Percentiles rank a stretch among this genome's conserved stretches.
Evolutionary conservation across 1,140 invertebrate species (phyloP).

Genomic region (Drosophila nannoptera): DNA sequence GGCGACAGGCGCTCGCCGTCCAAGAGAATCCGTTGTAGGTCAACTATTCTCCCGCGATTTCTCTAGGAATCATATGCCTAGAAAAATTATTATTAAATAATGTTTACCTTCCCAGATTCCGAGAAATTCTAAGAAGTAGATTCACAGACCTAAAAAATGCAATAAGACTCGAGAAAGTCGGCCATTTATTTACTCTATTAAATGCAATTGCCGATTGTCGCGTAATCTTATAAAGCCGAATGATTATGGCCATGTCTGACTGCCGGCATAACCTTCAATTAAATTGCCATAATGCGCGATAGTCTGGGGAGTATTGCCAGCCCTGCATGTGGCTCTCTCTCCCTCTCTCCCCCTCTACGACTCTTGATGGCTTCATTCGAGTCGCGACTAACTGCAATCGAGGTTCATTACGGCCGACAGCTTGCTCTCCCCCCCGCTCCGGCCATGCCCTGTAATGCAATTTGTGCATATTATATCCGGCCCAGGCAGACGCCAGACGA

Average conservation of each 20-base stretch:
- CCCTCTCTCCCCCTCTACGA: no score
- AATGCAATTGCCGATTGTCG: slow-evolving; percentile 39
- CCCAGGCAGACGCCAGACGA: neutral
- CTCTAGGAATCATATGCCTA: no score
- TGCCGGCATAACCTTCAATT: slow-evolving; percentile 56
- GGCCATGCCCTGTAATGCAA: slow-evolving; percentile 9
- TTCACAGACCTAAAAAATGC: neutral
- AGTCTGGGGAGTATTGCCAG: neutral
- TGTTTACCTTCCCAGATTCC: no score
- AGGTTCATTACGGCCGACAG: slow-evolving; percentile 26
- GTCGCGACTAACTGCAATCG: slow-evolving; percentile 27
- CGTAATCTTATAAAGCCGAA: slow-evolving; percentile 19
- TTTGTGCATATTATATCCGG: slow-evolving; percentile 17
- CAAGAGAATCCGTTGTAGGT: neutral
- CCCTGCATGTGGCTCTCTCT: slow-evolving; percentile 1
- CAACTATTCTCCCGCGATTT: no score
- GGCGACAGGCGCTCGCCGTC: slow-evolving; percentile 40
- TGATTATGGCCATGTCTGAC: slow-evolving; percentile 3
- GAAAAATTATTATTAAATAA: no score
- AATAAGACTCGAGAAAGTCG: neutral
- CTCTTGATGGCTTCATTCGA: slow-evolving; percentile 7
- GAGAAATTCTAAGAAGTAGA: neutral
- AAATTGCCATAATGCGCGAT: slow-evolving; percentile 52
- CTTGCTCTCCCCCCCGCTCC: neutral
- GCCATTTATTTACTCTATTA: slow-evolving; percentile 37